Evolutionary conservation across 1,140 invertebrate genomes (phyloP), one percentile per base, ranked within the genome.

Genomic region (Philaenus spumarius): DNA sequence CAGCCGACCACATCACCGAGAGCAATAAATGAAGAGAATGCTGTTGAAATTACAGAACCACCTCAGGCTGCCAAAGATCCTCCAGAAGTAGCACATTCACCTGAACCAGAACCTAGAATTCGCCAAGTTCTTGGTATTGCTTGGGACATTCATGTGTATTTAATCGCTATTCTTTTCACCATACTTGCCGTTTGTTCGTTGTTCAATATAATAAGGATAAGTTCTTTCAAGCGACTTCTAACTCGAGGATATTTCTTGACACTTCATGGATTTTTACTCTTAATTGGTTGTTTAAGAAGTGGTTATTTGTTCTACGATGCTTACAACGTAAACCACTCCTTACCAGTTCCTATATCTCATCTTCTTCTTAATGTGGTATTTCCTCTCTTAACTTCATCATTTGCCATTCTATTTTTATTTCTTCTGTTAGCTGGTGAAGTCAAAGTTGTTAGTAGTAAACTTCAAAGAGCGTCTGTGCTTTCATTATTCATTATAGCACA

Each of bases 271-370:
- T 79, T 93, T 37, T 70, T 95, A 11, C 86, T 91, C 2, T 75
- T 85, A 12, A 84, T 93, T 9, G 92, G 91, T 63, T 79, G 86
- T 4, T 74, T 90, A 61, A 77, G 92, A 45, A 89, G 90, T 64
- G 86, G 91, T 64, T 93, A 91, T 68, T 78, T 95, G 48, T 87
- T 92, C 62, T 89, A 92, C 65, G 92, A 95, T 74, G 86, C 90
- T 0, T 95, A 95, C 67, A 94, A 94, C 66, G 82, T 88, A 6
- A 83, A 85, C 56, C 78, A 80, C 39, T 87, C 84, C 0, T 80
- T 93, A 63, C 86, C 87, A 30, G 78, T 83, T n/a, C 83, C 87
- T 35, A 70, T 93, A 11, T 87, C 89, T 24, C 83, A 87, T 59
- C 81, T 94, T n/a, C 69, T 94, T 2, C 81, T 91, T 55, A 85